Conservation (phyloP, 2,888 invertebrate species). For the Nineta flava region DNA sequence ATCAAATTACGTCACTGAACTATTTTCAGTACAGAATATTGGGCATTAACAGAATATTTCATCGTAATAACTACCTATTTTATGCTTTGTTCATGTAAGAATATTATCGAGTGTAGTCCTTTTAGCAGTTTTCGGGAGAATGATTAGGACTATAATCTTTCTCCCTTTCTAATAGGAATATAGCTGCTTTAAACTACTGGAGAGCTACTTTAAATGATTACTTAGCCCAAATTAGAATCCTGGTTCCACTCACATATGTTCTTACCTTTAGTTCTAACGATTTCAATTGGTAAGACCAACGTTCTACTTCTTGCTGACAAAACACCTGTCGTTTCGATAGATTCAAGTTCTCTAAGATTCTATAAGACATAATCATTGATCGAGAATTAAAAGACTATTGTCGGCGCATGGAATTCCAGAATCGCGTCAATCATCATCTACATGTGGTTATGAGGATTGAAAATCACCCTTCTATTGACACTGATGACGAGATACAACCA, state of each 20-base stretch:
- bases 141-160: conserved; percentile 7
- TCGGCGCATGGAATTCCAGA: conserved; percentile 14
- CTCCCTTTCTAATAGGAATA: neutral
- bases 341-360: conserved; percentile 9
- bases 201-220: conserved; percentile 14
- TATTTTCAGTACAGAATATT: conserved; percentile 14
- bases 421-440: conserved; percentile 13
- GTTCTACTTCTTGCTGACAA: conserved; percentile 15
- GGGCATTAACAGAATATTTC: conserved; percentile 13
- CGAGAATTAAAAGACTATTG: conserved; percentile 7
- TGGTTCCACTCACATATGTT: conserved; percentile 17
- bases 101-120: conserved; percentile 12
- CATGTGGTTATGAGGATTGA: conserved; percentile 4
- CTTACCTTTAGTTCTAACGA: conserved; percentile 14
- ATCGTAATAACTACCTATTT: conserved; percentile 14
- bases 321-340: conserved; percentile 2
- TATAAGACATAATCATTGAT: conserved; percentile 8
- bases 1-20: conserved; percentile 8
- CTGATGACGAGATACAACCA: conserved; percentile 8
- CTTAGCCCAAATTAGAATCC: conserved; percentile 15
- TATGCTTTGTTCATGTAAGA: conserved; percentile 14
- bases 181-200: conserved; percentile 13
- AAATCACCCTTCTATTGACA: conserved; percentile 12
- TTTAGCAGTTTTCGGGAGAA: conserved; percentile 12
- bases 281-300: conserved; percentile 14